Evolutionary conservation across 2,888 invertebrate genomes (phyloP).

Genomic region (Sinohyriopsis cumingii): DNA sequence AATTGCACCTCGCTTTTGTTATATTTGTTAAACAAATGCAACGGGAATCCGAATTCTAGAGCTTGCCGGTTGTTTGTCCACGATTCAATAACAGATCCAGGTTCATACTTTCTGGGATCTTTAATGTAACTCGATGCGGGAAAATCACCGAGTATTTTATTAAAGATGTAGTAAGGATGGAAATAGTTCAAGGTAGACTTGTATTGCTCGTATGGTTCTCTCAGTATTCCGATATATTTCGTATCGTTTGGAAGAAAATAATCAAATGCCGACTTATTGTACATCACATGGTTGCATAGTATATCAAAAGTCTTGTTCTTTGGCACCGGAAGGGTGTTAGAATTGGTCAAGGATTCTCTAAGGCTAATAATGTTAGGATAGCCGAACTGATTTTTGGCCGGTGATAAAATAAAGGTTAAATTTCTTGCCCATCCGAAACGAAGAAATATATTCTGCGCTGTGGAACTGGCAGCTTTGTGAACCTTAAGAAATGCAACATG

Average conservation of each 20-base stretch:
- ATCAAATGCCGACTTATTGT: slow-evolving; percentile 27
- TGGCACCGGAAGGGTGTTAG: slow-evolving; percentile 34
- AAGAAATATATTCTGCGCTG: slow-evolving; percentile 40
- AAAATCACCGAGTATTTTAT: slow-evolving; percentile 13
- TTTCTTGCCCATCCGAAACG: slow-evolving; percentile 32
- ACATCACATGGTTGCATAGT: slow-evolving; percentile 40
- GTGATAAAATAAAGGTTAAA: slow-evolving; percentile 34
- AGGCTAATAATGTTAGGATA: slow-evolving; percentile 35
- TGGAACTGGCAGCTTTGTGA: slow-evolving; percentile 44
- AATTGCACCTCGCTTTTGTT: slow-evolving; percentile 16
- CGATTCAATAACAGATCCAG: slow-evolving; percentile 14
- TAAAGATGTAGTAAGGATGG: slow-evolving; percentile 21
- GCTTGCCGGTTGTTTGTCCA: slow-evolving; percentile 42
- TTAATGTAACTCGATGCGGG: slow-evolving; percentile 27
- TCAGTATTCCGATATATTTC: slow-evolving; percentile 34
- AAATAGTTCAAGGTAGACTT: slow-evolving; percentile 39
- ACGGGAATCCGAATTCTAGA: slow-evolving; percentile 41
- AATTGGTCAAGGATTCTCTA: slow-evolving; percentile 24
- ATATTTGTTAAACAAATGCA: slow-evolving; percentile 17
- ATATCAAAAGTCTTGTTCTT: slow-evolving; percentile 33
- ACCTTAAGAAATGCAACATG: slow-evolving; percentile 46
- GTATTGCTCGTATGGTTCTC: slow-evolving; percentile 45
- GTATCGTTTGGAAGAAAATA: slow-evolving; percentile 40
- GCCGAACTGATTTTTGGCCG: slow-evolving; percentile 25
- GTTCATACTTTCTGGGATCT: slow-evolving; percentile 29